Conservation (phyloP, 2,888 invertebrate species). For the Microchrysa polita region DNA sequence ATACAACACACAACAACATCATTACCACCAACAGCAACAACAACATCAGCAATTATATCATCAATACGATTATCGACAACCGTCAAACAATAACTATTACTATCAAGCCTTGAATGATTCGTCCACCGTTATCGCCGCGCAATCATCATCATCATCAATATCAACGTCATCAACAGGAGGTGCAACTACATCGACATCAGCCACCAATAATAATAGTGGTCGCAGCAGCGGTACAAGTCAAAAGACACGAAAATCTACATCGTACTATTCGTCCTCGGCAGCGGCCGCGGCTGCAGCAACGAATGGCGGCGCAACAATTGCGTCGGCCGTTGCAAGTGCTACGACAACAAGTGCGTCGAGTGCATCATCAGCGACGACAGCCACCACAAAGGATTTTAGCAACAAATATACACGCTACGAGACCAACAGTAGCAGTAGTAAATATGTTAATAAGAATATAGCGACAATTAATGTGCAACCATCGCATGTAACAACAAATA, state of each 20-base stretch:
- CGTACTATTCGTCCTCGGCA: conserved; percentile 11
- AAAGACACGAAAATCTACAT: conserved; percentile 25
- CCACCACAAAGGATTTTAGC: conserved; percentile 42
- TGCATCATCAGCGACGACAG: conserved; percentile 20
- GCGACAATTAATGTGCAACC: conserved; percentile 46
- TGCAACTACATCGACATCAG: too few species aligned
- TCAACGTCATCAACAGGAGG: not conserved
- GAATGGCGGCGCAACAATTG: conserved; percentile 27
- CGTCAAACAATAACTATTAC: conserved; percentile 29
- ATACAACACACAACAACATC: conserved; percentile 52
- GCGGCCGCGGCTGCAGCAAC: too few species aligned
- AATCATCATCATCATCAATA: conserved; percentile 14
- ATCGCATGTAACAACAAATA: conserved; percentile 42
- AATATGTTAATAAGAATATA: conserved; percentile 48
- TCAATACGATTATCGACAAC: conserved; percentile 43
- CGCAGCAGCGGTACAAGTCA: not conserved
- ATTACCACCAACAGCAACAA: conserved; percentile 44
- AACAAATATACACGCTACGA: conserved; percentile 45
- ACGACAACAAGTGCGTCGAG: conserved; percentile 18
- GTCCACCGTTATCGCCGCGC: not conserved
- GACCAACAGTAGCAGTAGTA: conserved; percentile 28
- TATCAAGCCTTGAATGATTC: conserved; percentile 26
- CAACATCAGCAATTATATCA: conserved; percentile 22
- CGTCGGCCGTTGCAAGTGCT: not conserved
- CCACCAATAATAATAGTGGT: too few species aligned